Base-by-base conservation (phyloP, 2,797 vertebrate species). In the Rhinoraja longicauda region DNA sequence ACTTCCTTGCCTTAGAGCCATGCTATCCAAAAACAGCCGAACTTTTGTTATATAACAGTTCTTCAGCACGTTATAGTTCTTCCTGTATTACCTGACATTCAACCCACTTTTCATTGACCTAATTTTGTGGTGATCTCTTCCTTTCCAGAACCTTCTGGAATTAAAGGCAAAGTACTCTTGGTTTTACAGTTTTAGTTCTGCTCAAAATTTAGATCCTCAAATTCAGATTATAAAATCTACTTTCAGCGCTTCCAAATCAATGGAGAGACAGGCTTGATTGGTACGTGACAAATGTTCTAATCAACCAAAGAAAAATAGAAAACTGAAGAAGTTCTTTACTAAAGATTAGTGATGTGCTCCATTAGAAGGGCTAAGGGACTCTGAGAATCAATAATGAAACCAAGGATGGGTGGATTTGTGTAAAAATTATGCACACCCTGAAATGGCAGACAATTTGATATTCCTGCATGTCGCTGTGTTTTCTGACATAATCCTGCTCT, bases 81-180 rank as follows among this genome's bases (percentile, higher is more conserved):
- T 88, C 84, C 84, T 67, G 84, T 88, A 88, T 67, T 88, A 88
- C 59, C 62, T 88, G 59, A 88, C 84, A 36, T 67, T 88, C 84
- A 88, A 88, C 84, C 84, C n/a, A 88, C n/a, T 88, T 88, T 88
- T 88, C n/a, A 88, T 88, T 88, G 84, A 64, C 84, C 84, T 88
- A 64, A 67, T 36, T 88, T 67, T 88, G 59, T 64, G n/a, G 15
- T 67, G 32, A 67, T 88, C n/a, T 77, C n/a, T 19, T 36, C 79
- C 53, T 82, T 82, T 82, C 79, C 45, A 53, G 79, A 12, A 82
- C 19, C 4, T 57, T 57, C 45, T 82, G 79, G 84, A 67, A 67
- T 36, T 88, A 88, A 64, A 88, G 84, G 59, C 84, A 88, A 62
- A 67, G 64, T 24, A 36, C 64, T 9, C n/a, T 67, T 84, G 36